These are phyloP conservation scores for Chloroceryle amazona DNA, from an alignment of 2,797 vertebrate species.

Conservation along the genomic window DNA sequence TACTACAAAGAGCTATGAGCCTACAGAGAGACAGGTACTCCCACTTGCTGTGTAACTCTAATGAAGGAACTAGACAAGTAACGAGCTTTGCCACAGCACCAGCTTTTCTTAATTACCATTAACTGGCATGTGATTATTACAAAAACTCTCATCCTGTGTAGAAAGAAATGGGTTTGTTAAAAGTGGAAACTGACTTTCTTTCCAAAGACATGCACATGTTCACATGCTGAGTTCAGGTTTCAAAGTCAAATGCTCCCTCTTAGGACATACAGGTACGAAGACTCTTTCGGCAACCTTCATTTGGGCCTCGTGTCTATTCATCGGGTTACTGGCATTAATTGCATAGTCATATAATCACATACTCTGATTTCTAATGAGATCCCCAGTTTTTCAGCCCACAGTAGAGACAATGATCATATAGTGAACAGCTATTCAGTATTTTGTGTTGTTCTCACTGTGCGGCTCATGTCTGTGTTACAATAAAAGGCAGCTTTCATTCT, in stretches of 20 bases:
- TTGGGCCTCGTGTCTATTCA: neutral
- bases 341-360: accelerated
- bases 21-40: neutral
- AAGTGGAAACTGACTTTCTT: neutral
- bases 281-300: neutral
- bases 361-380: neutral
- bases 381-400: neutral
- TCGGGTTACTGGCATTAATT: neutral
- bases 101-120: neutral
- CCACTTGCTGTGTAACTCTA: neutral
- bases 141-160: neutral
- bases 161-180: neutral
- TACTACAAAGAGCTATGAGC: neutral
- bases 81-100: neutral
- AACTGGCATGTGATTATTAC: neutral
- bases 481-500: neutral
- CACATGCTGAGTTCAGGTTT: neutral
- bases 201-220: accelerated
- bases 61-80: conserved; percentile 6
- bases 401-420: neutral
- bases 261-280: neutral
- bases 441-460: neutral
- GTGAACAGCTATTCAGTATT: neutral
- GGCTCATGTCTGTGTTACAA: neutral
- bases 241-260: neutral